Evolutionary conservation across 2,797 vertebrate species (phyloP), one percentile per base, ranked within the genome.

Genomic region (Dromococcyx pavoninus): DNA sequence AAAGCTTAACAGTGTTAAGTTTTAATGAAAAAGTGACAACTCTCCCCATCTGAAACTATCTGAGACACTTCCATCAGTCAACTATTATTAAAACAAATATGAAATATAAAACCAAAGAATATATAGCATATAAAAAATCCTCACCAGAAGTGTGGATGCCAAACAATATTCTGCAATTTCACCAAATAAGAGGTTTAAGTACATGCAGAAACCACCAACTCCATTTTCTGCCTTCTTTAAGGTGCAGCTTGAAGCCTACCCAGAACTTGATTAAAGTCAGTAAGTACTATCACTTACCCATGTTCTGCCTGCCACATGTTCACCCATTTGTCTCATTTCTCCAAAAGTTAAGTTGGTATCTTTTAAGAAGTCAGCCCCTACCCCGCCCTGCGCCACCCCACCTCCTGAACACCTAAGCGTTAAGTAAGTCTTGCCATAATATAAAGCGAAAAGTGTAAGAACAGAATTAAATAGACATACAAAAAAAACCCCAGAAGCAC

Each of bases 211-310:
- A 91, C 15, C 51, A 88, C 3, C 10, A 84, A 17, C 27, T 70
- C 32, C 3, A 1, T 32, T 48, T 7, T 1, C 21, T 15, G 66
- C 70, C n/a, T 17, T 62, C 18, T 30, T 73, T 67, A 27, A 76
- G 32, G 17, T 27, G 10, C 8, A 16, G 22, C 78, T 5, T 32
- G 28, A 93, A 14, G 39, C 23, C 56, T 19, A 75, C 6, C 4
- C 41, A 74, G 51, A 73, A 37, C 14, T 62, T 33, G 8, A 3
- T 10, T 27, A 4, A 50, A 62, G 9, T 46, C 32, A n/a, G 3
- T 22, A 69, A 28, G 11, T 53, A 48, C 32, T 50, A 77, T 9
- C 0, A 0, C 25, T 76, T 60, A 39, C 5, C 27, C 15, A 11
- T 3, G 3, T 46, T 69, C 35, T 73, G 30, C 50, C 61, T 69